Percentiles rank a stretch among this genome's conserved stretches.
These are phyloP conservation scores for Chelidonichthys spinosus DNA, from an alignment of 2,797 vertebrate genomes.

Conservation along the genomic window DNA sequence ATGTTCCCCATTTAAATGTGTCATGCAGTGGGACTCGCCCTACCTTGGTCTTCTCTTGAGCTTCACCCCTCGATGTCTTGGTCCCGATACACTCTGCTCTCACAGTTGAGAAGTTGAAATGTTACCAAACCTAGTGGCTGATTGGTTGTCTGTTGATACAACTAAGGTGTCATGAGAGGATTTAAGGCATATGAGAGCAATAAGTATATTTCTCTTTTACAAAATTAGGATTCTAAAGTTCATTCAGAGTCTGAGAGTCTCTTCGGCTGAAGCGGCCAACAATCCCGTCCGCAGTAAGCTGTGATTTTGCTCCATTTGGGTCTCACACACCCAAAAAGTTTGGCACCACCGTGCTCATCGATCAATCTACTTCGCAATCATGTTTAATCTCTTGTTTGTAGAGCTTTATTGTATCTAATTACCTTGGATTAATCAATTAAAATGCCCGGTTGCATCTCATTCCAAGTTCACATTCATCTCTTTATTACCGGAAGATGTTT, in stretches of 20 bases:
- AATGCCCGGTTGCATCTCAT: constrained; percentile 12
- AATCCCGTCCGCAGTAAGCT: neutral
- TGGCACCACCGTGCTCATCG: neutral
- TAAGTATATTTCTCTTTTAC: neutral
- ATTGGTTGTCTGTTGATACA: neutral
- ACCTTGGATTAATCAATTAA: neutral
- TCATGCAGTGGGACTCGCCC: too few species aligned
- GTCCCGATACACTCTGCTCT: too few species aligned
- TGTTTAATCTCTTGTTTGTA: constrained; percentile 6
- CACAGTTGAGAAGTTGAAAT: neutral
- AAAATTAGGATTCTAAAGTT: too few species aligned
- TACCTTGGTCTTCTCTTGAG: too few species aligned
- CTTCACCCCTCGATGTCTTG: too few species aligned
- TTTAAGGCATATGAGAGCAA: neutral
- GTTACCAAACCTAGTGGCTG: neutral
- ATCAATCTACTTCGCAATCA: neutral
- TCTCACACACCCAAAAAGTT: fast-evolving
- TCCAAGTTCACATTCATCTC: neutral
- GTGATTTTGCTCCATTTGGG: neutral
- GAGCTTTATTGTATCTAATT: neutral
- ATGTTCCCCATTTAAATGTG: too few species aligned
- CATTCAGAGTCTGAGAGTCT: neutral
- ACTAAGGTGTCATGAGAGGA: neutral
- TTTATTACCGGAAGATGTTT: neutral
- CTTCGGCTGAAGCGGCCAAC: neutral